These are phyloP conservation scores for Nansenia antarctica DNA, from an alignment of 2,113 vertebrate genomes.

Conservation along the genomic window DNA sequence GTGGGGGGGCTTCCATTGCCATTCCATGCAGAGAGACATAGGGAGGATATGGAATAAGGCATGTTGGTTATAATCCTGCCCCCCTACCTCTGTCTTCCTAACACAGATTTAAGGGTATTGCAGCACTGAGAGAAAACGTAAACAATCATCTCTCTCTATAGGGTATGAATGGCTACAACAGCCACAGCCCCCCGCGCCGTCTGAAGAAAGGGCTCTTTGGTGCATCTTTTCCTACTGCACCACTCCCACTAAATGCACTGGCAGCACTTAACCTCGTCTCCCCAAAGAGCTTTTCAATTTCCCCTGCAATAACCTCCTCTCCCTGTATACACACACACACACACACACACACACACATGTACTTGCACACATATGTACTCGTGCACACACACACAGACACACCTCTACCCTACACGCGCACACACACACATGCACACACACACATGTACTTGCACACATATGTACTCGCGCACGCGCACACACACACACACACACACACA, in stretches of 20 bases:
- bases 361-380: too few relatives aligned
- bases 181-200: slow-evolving; percentile 12
- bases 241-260: slow-evolving; percentile 65
- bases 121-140: not conserved
- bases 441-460: too few relatives aligned
- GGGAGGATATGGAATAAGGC: too few relatives aligned
- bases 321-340: too few relatives aligned
- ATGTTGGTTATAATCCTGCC: not conserved
- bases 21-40: not conserved
- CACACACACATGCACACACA: slow-evolving; percentile 38
- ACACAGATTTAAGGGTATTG: not conserved
- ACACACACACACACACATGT: too few relatives aligned
- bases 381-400: too few relatives aligned
- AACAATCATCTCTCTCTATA: not conserved
- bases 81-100: slow-evolving; percentile 10
- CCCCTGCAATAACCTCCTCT: slow-evolving; percentile 17
- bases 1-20: not conserved
- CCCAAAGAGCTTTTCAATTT: slow-evolving; percentile 58
- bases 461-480: too few relatives aligned
- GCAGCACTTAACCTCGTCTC: slow-evolving; percentile 63
- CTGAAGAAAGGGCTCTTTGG: slow-evolving; percentile 14
- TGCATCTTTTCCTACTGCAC: slow-evolving; percentile 27
- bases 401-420: too few relatives aligned
- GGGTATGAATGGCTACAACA: too few relatives aligned
- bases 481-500: too few relatives aligned